Evolutionary conservation across 1,140 invertebrate species (phyloP).

Genomic region (Bombus sylvicola): DNA sequence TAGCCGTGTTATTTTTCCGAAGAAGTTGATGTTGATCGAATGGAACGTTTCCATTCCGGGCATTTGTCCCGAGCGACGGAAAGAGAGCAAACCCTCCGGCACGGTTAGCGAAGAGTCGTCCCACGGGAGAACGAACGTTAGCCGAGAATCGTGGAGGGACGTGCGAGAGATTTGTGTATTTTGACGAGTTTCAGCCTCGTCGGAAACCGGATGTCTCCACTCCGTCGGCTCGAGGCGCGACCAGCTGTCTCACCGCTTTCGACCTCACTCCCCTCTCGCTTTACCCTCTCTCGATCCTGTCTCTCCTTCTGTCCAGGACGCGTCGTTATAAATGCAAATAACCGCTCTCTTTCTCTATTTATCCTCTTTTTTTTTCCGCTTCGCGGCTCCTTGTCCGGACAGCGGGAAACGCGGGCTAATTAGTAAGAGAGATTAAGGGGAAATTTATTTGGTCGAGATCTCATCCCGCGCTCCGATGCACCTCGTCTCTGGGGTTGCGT

Average conservation of each 20-base stretch:
- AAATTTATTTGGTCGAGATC: slow-evolving; percentile 37
- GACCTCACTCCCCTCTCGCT: slow-evolving; percentile 17
- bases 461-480: slow-evolving; percentile 11
- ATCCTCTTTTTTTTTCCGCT: slow-evolving; percentile 40
- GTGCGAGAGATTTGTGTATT: slow-evolving; percentile 77
- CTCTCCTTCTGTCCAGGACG: slow-evolving; percentile 35
- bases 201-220: slow-evolving; percentile 76
- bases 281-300: background rate
- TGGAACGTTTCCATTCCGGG: slow-evolving; percentile 50
- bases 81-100: slow-evolving; percentile 40
- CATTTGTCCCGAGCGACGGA: slow-evolving; percentile 40
- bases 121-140: slow-evolving; percentile 18
- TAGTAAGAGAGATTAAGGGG: slow-evolving; percentile 49
- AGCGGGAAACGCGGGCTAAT: slow-evolving; percentile 38
- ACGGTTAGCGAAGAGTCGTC: slow-evolving; percentile 27
- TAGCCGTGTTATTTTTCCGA: slow-evolving; percentile 57
- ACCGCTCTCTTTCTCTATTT: slow-evolving; percentile 8
- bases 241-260: slow-evolving; percentile 73
- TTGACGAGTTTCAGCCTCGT: slow-evolving; percentile 76
- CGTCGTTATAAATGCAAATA: slow-evolving; percentile 71
- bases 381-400: slow-evolving; percentile 17
- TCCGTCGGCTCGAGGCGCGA: slow-evolving; percentile 68
- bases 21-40: slow-evolving; percentile 64
- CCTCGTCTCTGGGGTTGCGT: background rate
- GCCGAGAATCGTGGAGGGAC: slow-evolving; percentile 44